phyloP scores from a whole-genome alignment of 2,888 invertebrate species.

The Quadriops clusia region DNA sequence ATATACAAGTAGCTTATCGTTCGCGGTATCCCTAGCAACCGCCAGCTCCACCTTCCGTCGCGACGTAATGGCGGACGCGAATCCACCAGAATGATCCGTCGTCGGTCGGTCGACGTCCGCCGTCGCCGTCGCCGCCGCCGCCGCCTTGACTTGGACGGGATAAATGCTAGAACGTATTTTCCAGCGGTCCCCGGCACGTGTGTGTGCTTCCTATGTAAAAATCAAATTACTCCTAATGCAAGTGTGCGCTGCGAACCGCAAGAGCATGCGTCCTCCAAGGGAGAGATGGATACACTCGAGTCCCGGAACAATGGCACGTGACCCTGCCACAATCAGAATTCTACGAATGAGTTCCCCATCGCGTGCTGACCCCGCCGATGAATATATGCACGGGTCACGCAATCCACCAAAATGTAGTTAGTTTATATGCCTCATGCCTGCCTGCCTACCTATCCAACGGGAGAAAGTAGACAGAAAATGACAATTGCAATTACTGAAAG shows the following conservation, averaged over 20 bases:
- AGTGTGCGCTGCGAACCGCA: background rate
- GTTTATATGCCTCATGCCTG: slow-evolving; percentile 21
- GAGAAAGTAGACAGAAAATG: no score
- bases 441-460: no score
- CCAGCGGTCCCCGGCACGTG: slow-evolving; percentile 6
- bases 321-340: slow-evolving; percentile 32
- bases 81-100: slow-evolving; percentile 13
- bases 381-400: slow-evolving; percentile 32
- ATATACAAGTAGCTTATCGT: slow-evolving; percentile 16
- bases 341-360: slow-evolving; percentile 30
- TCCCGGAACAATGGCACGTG: slow-evolving; percentile 29
- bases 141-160: background rate
- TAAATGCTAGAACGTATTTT: slow-evolving; percentile 4
- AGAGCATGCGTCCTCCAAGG: slow-evolving; percentile 1
- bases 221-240: background rate
- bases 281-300: slow-evolving; percentile 12
- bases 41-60: slow-evolving; percentile 21
- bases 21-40: slow-evolving; percentile 23
- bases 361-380: slow-evolving; percentile 28
- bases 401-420: slow-evolving; percentile 32
- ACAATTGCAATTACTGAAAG: no score
- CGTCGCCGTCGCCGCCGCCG: no score
- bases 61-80: slow-evolving; percentile 22
- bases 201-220: background rate
- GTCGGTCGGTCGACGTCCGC: slow-evolving; percentile 8